A percentile compares a stretch with the other conserved stretches of the same genome.
Conservation (phyloP, 1,140 invertebrate species). For the Platyscapa corneri region DNA sequence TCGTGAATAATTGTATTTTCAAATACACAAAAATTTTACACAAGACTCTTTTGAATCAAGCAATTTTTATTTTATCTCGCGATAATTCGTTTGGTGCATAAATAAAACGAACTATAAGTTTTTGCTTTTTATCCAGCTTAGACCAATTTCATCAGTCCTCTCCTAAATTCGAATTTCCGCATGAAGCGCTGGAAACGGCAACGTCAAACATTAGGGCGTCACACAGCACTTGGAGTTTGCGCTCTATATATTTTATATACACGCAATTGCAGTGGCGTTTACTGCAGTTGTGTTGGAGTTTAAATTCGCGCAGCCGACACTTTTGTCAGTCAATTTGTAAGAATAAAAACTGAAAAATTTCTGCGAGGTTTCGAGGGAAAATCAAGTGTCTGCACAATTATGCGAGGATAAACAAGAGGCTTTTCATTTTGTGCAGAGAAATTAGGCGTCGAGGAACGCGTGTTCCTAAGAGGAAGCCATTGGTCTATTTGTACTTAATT, state of each 20-base stretch:
- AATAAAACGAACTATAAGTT: neutral
- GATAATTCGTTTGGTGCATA: neutral
- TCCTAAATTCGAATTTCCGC: slow-evolving; percentile 10
- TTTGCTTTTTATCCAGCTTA: neutral
- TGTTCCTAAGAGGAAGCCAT: neutral
- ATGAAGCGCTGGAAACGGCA: neutral
- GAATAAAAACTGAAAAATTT: neutral
- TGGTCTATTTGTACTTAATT: slow-evolving; percentile 9
- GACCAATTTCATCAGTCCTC: neutral
- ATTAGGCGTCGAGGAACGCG: too few species aligned
- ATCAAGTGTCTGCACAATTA: neutral
- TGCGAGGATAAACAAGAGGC: neutral
- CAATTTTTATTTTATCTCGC: neutral
- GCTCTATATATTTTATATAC: slow-evolving; percentile 9
- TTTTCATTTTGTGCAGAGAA: neutral
- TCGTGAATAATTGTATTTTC: too few species aligned
- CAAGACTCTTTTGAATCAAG: neutral
- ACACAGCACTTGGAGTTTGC: neutral
- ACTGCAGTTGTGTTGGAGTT: neutral
- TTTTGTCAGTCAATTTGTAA: neutral
- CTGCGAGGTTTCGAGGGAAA: neutral
- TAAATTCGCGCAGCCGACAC: neutral
- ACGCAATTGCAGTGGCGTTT: neutral
- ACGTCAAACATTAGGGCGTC: neutral
- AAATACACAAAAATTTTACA: neutral